These are phyloP conservation scores for Sylvia borin DNA, from an alignment of 2,797 vertebrate genomes.

Conservation along the genomic window DNA sequence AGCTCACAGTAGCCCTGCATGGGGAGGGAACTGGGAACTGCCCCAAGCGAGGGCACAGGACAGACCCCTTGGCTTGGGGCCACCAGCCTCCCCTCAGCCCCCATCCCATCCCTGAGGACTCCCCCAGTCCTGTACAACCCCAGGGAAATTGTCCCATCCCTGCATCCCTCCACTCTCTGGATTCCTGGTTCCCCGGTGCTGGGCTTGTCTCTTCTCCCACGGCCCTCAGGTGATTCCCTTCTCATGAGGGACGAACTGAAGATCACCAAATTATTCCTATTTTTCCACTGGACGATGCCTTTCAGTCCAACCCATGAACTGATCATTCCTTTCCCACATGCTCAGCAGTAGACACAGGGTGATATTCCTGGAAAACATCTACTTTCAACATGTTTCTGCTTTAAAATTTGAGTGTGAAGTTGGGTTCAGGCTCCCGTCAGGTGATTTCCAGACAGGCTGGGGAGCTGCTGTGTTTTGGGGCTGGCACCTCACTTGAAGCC, in stretches of 20 bases:
- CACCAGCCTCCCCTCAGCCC: neutral
- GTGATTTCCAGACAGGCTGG: neutral
- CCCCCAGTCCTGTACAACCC: accelerated
- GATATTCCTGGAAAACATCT: neutral
- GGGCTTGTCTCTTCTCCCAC: neutral
- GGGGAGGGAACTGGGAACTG: neutral
- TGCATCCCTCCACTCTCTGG: accelerated
- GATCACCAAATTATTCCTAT: neutral
- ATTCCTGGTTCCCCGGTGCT: neutral
- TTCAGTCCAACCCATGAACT: neutral
- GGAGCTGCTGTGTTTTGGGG: accelerated
- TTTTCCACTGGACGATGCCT: neutral
- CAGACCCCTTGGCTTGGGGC: neutral
- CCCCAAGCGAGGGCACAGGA: accelerated
- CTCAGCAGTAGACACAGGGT: neutral
- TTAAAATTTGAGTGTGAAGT: neutral
- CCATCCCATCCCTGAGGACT: neutral
- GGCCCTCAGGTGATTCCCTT: no score
- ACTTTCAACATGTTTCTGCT: neutral
- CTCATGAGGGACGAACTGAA: neutral
- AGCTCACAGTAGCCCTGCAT: neutral
- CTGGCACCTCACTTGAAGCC: accelerated
- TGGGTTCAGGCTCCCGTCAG: accelerated
- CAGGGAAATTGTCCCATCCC: neutral
- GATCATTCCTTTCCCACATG: accelerated